phyloP scores from a whole-genome alignment of 1,140 invertebrate species.

The Rhyzopertha dominica region DNA sequence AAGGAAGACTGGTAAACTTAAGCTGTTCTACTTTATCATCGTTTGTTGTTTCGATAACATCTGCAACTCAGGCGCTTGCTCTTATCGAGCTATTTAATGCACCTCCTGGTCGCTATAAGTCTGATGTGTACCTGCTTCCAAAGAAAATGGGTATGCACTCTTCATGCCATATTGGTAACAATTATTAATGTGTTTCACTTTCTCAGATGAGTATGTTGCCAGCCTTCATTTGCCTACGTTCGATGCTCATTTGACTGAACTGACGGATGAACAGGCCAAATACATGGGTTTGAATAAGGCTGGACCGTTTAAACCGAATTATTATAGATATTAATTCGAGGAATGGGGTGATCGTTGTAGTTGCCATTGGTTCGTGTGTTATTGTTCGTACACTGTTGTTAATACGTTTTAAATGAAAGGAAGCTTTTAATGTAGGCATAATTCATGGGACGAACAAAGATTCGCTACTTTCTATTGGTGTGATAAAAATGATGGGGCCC shows the following conservation, averaged over 20 bases:
- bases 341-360: too few species aligned
- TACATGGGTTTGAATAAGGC: constrained; percentile 97
- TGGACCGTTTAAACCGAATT: constrained; percentile 97
- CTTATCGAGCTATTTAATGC: constrained; percentile 96
- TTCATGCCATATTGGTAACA: not conserved
- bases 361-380: too few species aligned
- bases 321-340: constrained; percentile 96
- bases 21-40: constrained; percentile 96
- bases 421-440: too few species aligned
- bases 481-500: too few species aligned
- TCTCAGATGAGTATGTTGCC: constrained; percentile 91
- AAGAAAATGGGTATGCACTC: constrained; percentile 88
- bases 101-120: constrained; percentile 88
- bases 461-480: too few species aligned
- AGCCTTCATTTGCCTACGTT: constrained; percentile 93
- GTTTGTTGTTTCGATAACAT: constrained; percentile 94
- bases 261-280: constrained; percentile 95
- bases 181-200: not conserved
- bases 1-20: constrained; percentile 92
- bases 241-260: constrained; percentile 93
- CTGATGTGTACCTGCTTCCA: constrained; percentile 93
- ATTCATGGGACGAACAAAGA: too few species aligned
- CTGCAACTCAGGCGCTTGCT: constrained; percentile 90
- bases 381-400: too few species aligned
- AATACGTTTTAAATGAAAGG: too few species aligned